These are phyloP conservation scores for Tipula vernalis DNA, from an alignment of 2,888 invertebrate species.

Conservation along the genomic window DNA sequence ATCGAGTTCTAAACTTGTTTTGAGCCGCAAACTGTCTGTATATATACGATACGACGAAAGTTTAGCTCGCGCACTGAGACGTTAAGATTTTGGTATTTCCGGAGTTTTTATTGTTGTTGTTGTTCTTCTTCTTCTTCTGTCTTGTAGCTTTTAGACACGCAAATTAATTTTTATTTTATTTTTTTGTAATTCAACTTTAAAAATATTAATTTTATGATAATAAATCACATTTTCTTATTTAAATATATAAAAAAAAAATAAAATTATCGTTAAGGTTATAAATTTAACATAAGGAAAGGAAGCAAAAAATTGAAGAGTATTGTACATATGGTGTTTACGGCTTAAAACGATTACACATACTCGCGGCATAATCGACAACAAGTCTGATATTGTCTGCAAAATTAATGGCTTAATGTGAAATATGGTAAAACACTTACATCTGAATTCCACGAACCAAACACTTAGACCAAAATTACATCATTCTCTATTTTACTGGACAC, in stretches of 20 bases:
- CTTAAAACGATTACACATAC: not conserved
- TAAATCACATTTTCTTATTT: not conserved
- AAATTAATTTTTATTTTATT: not conserved
- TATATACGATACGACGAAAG: not conserved
- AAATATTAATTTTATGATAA: not conserved
- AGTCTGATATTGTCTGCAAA: no score
- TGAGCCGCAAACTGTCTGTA: not conserved
- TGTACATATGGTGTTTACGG: not conserved
- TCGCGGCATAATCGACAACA: no score
- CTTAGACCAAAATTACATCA: not conserved
- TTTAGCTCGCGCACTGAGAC: not conserved
- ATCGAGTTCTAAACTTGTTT: not conserved
- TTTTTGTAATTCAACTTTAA: no score
- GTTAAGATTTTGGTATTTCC: not conserved
- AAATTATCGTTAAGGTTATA: not conserved
- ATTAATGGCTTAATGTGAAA: no score
- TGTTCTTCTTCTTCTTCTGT: not conserved
- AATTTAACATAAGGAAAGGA: not conserved
- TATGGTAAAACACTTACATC: no score
- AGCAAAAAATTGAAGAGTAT: not conserved
- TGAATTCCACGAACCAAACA: not conserved
- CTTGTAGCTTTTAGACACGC: not conserved
- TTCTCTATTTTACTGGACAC: not conserved
- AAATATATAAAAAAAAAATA: not conserved
- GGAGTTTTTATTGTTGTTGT: not conserved